phyloP scores from a whole-genome alignment of 2,113 vertebrate species.

The Takifugu bimaculatus region DNA sequence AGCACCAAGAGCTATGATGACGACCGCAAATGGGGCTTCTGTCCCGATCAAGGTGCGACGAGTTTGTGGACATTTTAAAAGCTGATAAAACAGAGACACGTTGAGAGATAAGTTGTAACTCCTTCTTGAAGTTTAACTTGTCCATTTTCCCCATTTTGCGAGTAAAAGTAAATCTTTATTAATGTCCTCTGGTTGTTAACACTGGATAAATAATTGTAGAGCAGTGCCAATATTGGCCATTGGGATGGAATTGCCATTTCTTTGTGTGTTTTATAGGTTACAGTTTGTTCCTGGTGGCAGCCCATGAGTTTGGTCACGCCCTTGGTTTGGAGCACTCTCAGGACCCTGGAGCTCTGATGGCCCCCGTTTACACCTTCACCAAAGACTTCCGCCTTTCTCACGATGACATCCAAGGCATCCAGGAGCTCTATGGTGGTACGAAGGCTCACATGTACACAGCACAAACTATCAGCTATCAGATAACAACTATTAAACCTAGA shows the following conservation, averaged over 20 bases:
- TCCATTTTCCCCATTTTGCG: too few relatives aligned
- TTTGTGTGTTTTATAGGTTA: constrained; percentile 76
- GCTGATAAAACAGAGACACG: not conserved
- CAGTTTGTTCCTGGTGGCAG: constrained; percentile 96
- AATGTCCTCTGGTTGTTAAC: too few relatives aligned
- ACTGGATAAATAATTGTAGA: too few relatives aligned
- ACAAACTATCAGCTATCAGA: too few relatives aligned
- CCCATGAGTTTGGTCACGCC: constrained; percentile 97
- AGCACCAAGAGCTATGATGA: constrained; percentile 87
- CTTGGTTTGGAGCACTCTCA: constrained; percentile 95
- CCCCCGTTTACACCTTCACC: constrained; percentile 92
- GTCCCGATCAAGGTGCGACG: constrained; percentile 89
- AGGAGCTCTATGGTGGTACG: constrained; percentile 89
- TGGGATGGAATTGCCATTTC: too few relatives aligned
- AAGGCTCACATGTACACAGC: not conserved
- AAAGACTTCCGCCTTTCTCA: constrained; percentile 91
- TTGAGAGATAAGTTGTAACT: not conserved
- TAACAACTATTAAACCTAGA: not conserved
- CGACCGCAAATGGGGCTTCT: constrained; percentile 97
- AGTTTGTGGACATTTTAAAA: not conserved
- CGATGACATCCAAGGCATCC: constrained; percentile 91
- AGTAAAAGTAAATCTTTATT: too few relatives aligned
- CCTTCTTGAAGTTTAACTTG: too few relatives aligned
- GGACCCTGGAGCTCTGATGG: constrained; percentile 93
- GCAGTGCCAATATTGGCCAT: not conserved